Base-by-base conservation (phyloP, 2,888 invertebrate species). In the Gymnoscelis rufifasciata region DNA sequence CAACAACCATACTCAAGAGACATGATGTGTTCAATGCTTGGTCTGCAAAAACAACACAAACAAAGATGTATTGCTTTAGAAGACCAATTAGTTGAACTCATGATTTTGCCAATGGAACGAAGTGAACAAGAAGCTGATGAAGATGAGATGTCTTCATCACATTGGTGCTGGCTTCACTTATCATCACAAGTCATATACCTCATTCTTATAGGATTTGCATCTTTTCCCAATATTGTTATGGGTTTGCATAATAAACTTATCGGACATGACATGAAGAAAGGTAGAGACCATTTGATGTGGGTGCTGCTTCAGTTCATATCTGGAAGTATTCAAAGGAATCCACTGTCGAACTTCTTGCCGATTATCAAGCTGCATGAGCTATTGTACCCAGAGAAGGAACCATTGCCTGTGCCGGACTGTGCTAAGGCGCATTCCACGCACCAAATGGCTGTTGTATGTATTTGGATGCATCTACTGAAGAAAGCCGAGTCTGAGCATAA, bases 271-370 rank as follows among this genome's bases (percentile, higher is more conserved):
- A 88, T 97, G 71, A 91, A 94, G 50, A 95, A 96, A 77, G 97
- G 98, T 0, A 90, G 99, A 37, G 98, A 98, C 80, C 97, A 99
- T 66, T 87, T 99, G n/a, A 99, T 99, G 98, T 99, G 99, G 98
- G 95, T 97, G 12, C 86, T 99, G 11, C 86, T 99, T 31, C 99
- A 99, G 83, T 98, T 97, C 68, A 96, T 99, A 62, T 98, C 98
- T 0, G 98, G 98, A 38, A 97, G 97, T 68, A 97, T 97, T 65
- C 97, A 97, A 75, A 93, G 97, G 61, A 97, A 97, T 82, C 95
- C 97, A 0, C 80, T 95, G 36, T 92, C 93, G 0, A 96, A 96
- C 73, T 97, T 97, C 68, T 82, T 97, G 52, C 96, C 97, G 0
- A 96, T 98, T 50, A 91, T 98, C 62, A 94, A 95, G 71, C 88